Evolutionary conservation across 2,888 invertebrate genomes (phyloP), one percentile per base, ranked within the genome.

Genomic region (Andrena camellia): DNA sequence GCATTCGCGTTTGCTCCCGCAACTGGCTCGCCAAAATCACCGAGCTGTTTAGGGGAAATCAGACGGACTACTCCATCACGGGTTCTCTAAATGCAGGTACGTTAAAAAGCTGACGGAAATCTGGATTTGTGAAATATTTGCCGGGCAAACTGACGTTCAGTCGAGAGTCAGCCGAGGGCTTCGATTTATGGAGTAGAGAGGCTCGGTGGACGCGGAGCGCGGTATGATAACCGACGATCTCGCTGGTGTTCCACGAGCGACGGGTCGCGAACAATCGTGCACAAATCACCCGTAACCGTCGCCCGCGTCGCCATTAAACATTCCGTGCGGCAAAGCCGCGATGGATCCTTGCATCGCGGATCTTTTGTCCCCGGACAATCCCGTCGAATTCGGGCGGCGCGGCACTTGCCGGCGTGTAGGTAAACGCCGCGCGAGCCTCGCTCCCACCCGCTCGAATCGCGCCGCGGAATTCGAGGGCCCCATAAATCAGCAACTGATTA

Each of bases 201-300:
- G 35, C 33, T 23, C 13, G 26, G 13, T 13, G 42, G 20, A 64
- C 35, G n/a, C 59, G 42, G n/a, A 35, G 17, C 59, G 48, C 48
- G 70, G 29, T 26, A 29, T 13, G 59, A 54, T 81, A 66, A 64
- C 74, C 66, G 62, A 33, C 69, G 64, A 84, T 42, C 42, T 73
- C 76, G 29, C 48, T 31, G 26, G 64, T 42, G 35, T 69, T 63
- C 73, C 59, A 69, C 54, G 66, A 75, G 79, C 67, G 63, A 62
- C 84, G 77, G 66, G 57, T 20, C 85, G 84, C 89, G 88, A 88
- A 90, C 88, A 90, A 88, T 90, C 88, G 88, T 78, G 75, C 88
- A 88, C 90, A 90, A 90, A 90, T 90, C 90, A 90, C 85, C 72
- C 80, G 87, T 83, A 66, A 77, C 80, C 84, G 76, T 85, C 80